phyloP scores from a whole-genome alignment of 2,113 vertebrate species.

The Thomomys bottae region DNA sequence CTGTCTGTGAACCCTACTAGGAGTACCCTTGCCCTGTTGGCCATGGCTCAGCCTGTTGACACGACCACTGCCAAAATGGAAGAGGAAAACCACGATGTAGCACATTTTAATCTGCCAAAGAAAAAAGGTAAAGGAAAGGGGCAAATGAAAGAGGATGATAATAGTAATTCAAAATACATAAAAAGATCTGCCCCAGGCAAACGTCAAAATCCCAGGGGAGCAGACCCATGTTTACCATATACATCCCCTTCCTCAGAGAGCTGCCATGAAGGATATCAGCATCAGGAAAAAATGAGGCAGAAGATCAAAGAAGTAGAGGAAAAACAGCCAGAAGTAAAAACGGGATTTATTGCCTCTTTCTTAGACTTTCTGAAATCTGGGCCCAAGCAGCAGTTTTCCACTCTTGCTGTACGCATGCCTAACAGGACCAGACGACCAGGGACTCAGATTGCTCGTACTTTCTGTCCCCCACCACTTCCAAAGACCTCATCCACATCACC shows the following conservation, averaged over 20 bases:
- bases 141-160: conserved; percentile 90
- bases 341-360: conserved; percentile 98
- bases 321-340: conserved; percentile 98
- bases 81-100: conserved; percentile 86
- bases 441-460: conserved; percentile 85
- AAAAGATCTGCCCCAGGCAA: conserved; percentile 91
- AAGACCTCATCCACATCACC: conserved; percentile 83
- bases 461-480: conserved; percentile 85
- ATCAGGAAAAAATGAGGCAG: conserved; percentile 97
- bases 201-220: conserved; percentile 91
- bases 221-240: conserved; percentile 88
- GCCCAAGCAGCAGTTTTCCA: conserved; percentile 95
- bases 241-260: conserved; percentile 86
- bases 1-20: conserved; percentile 82
- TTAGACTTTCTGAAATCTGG: conserved; percentile 98
- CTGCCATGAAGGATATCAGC: conserved; percentile 92
- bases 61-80: conserved; percentile 86
- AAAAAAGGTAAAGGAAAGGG: conserved; percentile 91
- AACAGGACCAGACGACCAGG: conserved; percentile 92
- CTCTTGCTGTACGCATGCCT: conserved; percentile 91
- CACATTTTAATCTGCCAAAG: conserved; percentile 88
- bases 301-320: conserved; percentile 99
- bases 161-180: conserved; percentile 85
- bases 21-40: conserved; percentile 73
- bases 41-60: conserved; percentile 80